Evolutionary conservation across 2,113 vertebrate species (phyloP).

Genomic region (Trachemys scripta): DNA sequence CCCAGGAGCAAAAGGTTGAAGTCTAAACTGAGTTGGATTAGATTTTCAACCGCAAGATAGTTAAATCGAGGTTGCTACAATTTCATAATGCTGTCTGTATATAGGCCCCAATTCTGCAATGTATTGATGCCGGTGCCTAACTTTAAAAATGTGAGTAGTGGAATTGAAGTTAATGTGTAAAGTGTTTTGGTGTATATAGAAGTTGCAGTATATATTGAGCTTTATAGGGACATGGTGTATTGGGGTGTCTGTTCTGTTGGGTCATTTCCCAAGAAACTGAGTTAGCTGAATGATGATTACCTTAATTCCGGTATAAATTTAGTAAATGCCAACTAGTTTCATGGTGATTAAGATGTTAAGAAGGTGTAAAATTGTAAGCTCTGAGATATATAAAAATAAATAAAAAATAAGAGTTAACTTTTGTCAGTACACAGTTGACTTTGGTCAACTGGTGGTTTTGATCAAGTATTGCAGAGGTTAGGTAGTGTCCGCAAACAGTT

Average conservation of each 20-base stretch:
- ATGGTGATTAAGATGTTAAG: not conserved
- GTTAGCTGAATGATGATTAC: not conserved
- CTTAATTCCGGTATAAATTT: not conserved
- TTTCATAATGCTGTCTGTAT: conserved; percentile 23
- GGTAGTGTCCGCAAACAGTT: not conserved
- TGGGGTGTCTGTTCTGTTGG: not conserved
- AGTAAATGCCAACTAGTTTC: not conserved
- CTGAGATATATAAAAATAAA: not conserved
- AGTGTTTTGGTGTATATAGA: not conserved
- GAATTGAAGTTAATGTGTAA: not conserved
- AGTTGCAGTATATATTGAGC: not conserved
- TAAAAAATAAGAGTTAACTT: not conserved
- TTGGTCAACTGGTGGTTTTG: not conserved
- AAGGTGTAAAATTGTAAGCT: not conserved
- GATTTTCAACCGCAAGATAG: not conserved
- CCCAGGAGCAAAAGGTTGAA: conserved; percentile 48
- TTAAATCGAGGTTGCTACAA: not conserved
- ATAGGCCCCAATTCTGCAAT: conserved; percentile 23
- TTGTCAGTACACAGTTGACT: not conserved
- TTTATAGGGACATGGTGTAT: not conserved
- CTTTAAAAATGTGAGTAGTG: not conserved
- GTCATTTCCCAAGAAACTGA: not conserved
- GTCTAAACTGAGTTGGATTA: conserved; percentile 35
- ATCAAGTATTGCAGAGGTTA: not conserved
- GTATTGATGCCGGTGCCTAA: not conserved